Evolutionary conservation across 2,797 vertebrate species (phyloP).

Genomic region (Tapera naevia): DNA sequence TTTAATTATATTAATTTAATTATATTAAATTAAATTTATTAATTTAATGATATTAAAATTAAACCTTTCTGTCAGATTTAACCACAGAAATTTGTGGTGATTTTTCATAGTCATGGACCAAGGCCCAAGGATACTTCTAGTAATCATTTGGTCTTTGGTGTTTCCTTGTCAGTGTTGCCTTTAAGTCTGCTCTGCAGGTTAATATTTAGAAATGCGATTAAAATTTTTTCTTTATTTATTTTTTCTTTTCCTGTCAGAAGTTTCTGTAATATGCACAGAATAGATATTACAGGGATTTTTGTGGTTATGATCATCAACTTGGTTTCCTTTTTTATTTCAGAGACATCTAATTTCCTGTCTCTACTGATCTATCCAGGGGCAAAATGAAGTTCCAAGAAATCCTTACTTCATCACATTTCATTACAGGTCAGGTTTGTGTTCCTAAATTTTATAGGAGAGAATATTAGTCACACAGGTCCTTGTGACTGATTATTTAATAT

Average conservation of each 20-base stretch:
- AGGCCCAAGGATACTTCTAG: neutral
- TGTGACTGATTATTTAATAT: constrained; percentile 27
- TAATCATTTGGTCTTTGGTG: neutral
- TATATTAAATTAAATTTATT: no score
- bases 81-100: neutral
- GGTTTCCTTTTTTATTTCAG: neutral
- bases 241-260: neutral
- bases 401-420: neutral
- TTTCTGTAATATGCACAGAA: neutral
- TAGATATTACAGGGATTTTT: neutral
- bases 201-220: neutral
- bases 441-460: constrained; percentile 23
- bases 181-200: neutral
- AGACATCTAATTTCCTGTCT: constrained; percentile 15
- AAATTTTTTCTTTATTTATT: no score
- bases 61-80: neutral
- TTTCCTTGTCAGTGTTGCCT: neutral
- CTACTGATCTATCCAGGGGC: neutral
- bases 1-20: no score
- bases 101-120: neutral
- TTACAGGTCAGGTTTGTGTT: neutral
- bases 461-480: constrained; percentile 21
- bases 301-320: neutral
- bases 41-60: neutral
- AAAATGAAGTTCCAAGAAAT: constrained; percentile 26